Percentiles rank a stretch among this genome's conserved stretches.
These are phyloP conservation scores for Lucilia cuprina DNA, from an alignment of 1,140 invertebrate genomes.

Conservation along the genomic window DNA sequence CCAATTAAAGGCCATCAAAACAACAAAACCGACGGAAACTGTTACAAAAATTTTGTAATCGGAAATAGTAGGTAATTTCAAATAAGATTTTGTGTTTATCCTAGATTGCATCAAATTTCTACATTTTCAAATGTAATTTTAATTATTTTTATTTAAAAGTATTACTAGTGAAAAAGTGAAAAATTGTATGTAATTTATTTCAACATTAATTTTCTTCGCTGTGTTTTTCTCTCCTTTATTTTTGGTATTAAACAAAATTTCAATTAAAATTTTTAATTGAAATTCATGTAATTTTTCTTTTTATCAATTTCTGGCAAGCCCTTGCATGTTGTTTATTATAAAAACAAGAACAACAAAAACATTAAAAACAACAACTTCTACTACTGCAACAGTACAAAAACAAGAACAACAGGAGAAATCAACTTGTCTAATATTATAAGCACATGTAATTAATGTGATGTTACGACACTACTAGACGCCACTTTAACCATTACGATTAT, in stretches of 20 bases:
- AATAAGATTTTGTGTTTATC: no score
- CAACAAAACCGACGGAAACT: no score
- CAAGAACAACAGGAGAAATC: slow-evolving; percentile 9
- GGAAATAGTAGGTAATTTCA: no score
- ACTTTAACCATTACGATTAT: slow-evolving; percentile 34
- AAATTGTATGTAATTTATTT: no score
- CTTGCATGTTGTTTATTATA: slow-evolving; percentile 24
- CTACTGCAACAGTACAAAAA: not conserved
- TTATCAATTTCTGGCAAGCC: slow-evolving; percentile 26
- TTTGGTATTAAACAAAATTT: slow-evolving; percentile 21
- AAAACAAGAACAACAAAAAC: slow-evolving; percentile 6
- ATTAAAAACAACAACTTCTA: not conserved
- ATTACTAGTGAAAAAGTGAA: no score
- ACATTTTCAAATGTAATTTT: no score
- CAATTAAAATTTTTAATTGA: slow-evolving; percentile 33
- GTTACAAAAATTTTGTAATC: no score
- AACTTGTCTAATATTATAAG: slow-evolving; percentile 30
- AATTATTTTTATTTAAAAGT: no score
- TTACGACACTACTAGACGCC: slow-evolving; percentile 33
- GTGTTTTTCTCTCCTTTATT: no score
- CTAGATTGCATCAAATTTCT: no score
- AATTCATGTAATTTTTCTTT: slow-evolving; percentile 28
- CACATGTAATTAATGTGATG: slow-evolving; percentile 32
- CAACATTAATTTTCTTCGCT: no score
- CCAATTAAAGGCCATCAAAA: no score